Evolutionary conservation across 2,888 invertebrate genomes (phyloP).

Genomic region (Xanthia icteritia): DNA sequence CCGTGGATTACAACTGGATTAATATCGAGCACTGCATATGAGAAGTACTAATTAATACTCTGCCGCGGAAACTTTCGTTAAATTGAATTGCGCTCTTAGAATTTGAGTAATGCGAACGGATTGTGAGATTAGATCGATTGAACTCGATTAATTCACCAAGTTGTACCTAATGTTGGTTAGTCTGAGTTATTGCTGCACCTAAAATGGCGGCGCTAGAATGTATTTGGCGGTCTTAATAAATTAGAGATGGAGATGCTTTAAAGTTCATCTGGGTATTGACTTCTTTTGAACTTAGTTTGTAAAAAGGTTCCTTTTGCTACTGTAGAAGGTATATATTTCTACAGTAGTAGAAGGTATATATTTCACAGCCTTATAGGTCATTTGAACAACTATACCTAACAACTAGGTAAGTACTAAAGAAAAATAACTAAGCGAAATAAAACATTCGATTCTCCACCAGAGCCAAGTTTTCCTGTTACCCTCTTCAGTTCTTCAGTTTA

Average conservation of each 20-base stretch:
- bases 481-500: background rate
- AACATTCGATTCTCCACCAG: background rate
- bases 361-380: background rate
- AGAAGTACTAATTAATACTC: slow-evolving; percentile 78
- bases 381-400: background rate
- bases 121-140: slow-evolving; percentile 69
- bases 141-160: slow-evolving; percentile 65
- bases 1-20: slow-evolving; percentile 81
- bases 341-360: background rate
- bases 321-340: background rate
- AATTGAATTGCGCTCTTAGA: slow-evolving; percentile 67
- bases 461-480: background rate
- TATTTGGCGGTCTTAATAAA: slow-evolving; percentile 40
- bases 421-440: background rate
- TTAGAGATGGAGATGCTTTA: slow-evolving; percentile 27
- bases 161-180: slow-evolving; percentile 59
- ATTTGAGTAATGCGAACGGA: slow-evolving; percentile 59
- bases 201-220: slow-evolving; percentile 37
- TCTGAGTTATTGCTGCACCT: slow-evolving; percentile 59
- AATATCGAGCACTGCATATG: slow-evolving; percentile 78
- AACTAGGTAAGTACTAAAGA: background rate
- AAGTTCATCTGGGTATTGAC: background rate
- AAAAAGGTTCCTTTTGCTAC: background rate
- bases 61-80: slow-evolving; percentile 68
- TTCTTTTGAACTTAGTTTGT: background rate